phyloP scores from a whole-genome alignment of 2,113 vertebrate genomes.

The Petromus typicus region DNA sequence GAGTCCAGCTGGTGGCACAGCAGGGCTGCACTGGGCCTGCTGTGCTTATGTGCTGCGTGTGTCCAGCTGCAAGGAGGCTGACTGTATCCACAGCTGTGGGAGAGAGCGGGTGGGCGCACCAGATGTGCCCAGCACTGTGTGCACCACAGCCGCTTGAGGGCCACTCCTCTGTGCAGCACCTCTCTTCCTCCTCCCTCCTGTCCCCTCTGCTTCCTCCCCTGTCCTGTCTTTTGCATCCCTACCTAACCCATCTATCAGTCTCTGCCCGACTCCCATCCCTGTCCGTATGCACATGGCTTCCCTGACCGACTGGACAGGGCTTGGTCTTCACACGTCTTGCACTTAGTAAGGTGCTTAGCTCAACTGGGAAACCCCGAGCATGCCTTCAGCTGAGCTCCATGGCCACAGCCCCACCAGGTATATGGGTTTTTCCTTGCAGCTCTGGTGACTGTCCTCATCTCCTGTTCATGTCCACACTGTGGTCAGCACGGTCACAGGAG shows the following conservation, averaged over 20 bases:
- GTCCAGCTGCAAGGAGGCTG: background rate
- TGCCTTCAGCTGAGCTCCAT: no score
- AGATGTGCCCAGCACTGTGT: background rate
- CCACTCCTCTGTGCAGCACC: background rate
- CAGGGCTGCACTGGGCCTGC: background rate
- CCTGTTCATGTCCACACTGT: background rate
- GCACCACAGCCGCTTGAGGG: background rate
- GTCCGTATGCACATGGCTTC: background rate
- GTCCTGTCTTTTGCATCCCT: background rate
- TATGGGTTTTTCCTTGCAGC: background rate
- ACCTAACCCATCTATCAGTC: background rate
- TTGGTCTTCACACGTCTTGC: background rate
- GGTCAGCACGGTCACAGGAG: background rate
- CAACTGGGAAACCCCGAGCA: no score
- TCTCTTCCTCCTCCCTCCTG: background rate
- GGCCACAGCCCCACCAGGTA: background rate
- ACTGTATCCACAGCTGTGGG: background rate
- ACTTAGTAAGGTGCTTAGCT: background rate
- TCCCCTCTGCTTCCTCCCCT: background rate
- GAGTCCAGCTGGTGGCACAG: background rate
- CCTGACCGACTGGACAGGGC: background rate
- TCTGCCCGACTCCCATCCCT: no score
- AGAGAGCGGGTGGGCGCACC: background rate
- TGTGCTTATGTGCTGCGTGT: no score
- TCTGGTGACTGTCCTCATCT: background rate